Evolutionary conservation across 2,888 invertebrate genomes (phyloP), one percentile per base, ranked within the genome.

Genomic region (Epinotia nisella): DNA sequence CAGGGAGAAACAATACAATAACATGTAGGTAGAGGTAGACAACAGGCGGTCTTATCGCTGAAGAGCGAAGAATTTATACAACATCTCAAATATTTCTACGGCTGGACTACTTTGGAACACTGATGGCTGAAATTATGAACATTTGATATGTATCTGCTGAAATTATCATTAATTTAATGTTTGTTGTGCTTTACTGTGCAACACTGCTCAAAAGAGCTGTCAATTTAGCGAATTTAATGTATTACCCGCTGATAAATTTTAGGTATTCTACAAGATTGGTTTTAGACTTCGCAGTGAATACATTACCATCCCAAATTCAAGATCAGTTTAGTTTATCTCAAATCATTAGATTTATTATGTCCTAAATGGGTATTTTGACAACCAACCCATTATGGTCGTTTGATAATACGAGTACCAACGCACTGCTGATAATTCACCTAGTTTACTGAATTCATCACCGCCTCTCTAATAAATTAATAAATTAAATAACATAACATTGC

Each of bases 251-350:
- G 66, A 66, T 66, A 56, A 41, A 66, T 4, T 17, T 39, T 15
- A 15, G 15, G 19, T 2, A 65, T 53, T 53, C 39, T n/a, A 41
- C 55, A 19, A 35, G 15, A 39, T n/a, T 65, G 21, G 41, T 39
- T 55, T 35, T 35, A 9, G 35, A 35, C 9, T 35, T 55, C 55
- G 39, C 65, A 39, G 35, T 66, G 66, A 66, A 66, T 66, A 56
- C 11, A 66, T 66, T 56, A 66, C 41, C 39, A 66, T 66, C 66
- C 55, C 66, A 66, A 66, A 66, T 66, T 56, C 41, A 66, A 56
- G n/a, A 56, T 66, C n/a, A 66, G 41, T 56, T 66, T 66, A 66
- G 66, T 66, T 66, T 24, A 66, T 66, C 66, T 41, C 21, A n/a
- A 56, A 56, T 51, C 19, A 35, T 10, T 39, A 66, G 39, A 66